Percentiles rank a stretch among this genome's conserved stretches.
Evolutionary conservation across 2,888 invertebrate genomes (phyloP).

Genomic region (Melinopterus prodromus): DNA sequence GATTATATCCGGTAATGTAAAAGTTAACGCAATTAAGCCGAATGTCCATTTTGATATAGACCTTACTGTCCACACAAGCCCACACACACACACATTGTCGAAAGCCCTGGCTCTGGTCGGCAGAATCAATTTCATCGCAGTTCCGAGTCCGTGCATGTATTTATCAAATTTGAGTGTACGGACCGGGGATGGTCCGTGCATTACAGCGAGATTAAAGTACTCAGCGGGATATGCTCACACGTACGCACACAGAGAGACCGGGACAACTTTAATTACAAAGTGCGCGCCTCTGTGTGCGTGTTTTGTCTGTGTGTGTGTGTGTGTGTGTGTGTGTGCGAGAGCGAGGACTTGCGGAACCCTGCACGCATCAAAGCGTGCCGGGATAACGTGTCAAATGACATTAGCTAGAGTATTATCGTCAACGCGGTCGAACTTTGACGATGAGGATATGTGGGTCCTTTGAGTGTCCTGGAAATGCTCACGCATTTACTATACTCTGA

Average conservation of each 20-base stretch:
- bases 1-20: neutral
- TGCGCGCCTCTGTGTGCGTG: neutral
- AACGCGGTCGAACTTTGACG: neutral
- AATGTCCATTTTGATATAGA: neutral
- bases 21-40: neutral
- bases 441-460: neutral
- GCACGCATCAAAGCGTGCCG: neutral
- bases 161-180: constrained; percentile 4
- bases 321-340: neutral
- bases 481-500: neutral
- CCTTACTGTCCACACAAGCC: constrained; percentile 17
- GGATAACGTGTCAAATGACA: constrained; percentile 4
- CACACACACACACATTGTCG: constrained; percentile 19
- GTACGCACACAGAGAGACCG: neutral
- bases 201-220: constrained; percentile 4
- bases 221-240: neutral
- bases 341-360: neutral
- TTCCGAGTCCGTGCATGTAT: neutral
- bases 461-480: neutral
- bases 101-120: neutral
- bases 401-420: neutral
- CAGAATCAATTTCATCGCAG: constrained; percentile 12
- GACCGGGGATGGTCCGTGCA: neutral
- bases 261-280: neutral
- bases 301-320: neutral